These are phyloP conservation scores for Callorhinus ursinus DNA, from an alignment of 2,113 vertebrate genomes.

Conservation along the genomic window DNA sequence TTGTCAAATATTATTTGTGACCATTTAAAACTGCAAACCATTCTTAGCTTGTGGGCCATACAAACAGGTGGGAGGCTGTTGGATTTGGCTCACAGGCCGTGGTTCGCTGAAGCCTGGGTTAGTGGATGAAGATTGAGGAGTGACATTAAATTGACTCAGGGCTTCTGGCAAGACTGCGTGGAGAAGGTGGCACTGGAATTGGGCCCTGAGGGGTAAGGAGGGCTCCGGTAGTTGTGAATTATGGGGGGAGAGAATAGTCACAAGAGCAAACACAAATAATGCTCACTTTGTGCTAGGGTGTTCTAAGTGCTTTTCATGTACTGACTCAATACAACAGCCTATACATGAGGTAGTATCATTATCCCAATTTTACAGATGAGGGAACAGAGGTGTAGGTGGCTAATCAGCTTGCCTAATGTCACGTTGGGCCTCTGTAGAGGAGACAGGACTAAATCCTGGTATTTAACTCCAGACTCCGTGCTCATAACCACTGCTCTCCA, in stretches of 20 bases:
- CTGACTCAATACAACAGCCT: neutral
- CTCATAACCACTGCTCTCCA: fast-evolving
- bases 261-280: fast-evolving
- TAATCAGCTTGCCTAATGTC: fast-evolving
- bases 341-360: neutral
- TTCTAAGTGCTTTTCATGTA: neutral
- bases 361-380: neutral
- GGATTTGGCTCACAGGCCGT: neutral
- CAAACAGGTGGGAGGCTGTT: neutral
- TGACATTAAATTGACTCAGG: neutral
- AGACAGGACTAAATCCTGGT: neutral
- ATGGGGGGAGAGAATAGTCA: neutral
- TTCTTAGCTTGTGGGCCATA: neutral
- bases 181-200: neutral
- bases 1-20: neutral
- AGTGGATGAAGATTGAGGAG: neutral
- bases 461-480: neutral
- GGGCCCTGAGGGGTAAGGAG: neutral
- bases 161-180: neutral
- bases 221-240: neutral
- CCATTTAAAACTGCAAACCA: neutral
- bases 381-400: neutral
- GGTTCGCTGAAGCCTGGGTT: neutral
- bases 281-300: neutral
- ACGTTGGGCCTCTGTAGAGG: fast-evolving